Percentiles rank a stretch among this genome's conserved stretches.
Conservation (phyloP, 2,888 invertebrate species). For the Elmis aenea region DNA sequence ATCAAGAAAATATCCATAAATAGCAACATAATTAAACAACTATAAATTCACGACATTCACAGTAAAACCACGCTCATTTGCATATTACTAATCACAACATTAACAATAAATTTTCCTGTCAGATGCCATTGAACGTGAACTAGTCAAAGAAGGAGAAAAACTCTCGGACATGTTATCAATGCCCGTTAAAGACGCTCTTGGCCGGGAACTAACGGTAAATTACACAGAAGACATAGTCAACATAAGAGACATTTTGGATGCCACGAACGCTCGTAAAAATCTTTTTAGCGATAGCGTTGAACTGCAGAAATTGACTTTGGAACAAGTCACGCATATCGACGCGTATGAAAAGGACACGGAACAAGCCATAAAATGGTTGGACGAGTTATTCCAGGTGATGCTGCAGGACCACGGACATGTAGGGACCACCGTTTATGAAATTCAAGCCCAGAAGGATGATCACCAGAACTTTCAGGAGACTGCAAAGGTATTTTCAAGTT, state of each 20-base stretch:
- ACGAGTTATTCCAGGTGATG: constrained; percentile 68
- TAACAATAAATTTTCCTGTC: neutral
- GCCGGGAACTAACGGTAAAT: constrained; percentile 64
- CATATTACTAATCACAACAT: too few relatives aligned
- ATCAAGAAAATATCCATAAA: too few relatives aligned
- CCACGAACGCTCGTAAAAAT: constrained; percentile 63
- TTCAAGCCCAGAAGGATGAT: constrained; percentile 69
- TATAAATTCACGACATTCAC: too few relatives aligned
- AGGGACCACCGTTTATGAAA: constrained; percentile 68
- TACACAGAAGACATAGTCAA: constrained; percentile 68
- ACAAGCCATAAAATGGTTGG: constrained; percentile 72
- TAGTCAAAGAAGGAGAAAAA: constrained; percentile 70
- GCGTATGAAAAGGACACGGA: constrained; percentile 72
- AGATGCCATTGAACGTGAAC: constrained; percentile 64
- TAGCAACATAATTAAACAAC: too few relatives aligned
- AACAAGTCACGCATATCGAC: constrained; percentile 70
- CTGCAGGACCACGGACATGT: constrained; percentile 64
- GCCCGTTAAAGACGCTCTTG: constrained; percentile 73
- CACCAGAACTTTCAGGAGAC: constrained; percentile 73
- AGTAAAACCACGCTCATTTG: too few relatives aligned
- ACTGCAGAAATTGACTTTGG: constrained; percentile 68
- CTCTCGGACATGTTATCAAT: constrained; percentile 71
- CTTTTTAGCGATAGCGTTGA: constrained; percentile 71
- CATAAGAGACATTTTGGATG: constrained; percentile 65
- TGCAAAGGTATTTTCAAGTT: constrained; percentile 60